phyloP scores from a whole-genome alignment of 2,797 vertebrate species.

The Lacerta viridis region DNA sequence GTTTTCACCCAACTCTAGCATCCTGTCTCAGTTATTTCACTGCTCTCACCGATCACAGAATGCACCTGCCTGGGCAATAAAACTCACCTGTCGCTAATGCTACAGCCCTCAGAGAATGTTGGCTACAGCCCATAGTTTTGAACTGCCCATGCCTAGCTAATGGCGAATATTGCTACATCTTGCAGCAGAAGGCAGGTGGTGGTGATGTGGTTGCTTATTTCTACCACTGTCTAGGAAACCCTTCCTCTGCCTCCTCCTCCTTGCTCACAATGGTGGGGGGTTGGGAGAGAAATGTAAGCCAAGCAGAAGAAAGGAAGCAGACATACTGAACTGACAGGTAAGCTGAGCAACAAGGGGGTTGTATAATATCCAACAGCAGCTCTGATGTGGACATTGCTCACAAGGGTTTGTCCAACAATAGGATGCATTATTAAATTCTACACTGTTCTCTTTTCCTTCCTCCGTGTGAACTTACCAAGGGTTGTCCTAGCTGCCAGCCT shows the following conservation, averaged over 20 bases:
- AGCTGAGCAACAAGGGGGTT: constrained; percentile 17
- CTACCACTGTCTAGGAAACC: neutral
- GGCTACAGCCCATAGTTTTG: too few relatives aligned
- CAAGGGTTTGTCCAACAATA: constrained; percentile 34
- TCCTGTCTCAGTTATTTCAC: too few relatives aligned
- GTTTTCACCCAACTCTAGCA: too few relatives aligned
- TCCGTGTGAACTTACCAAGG: neutral
- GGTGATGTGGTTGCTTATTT: neutral
- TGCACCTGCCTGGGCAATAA: too few relatives aligned
- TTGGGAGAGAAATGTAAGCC: too few relatives aligned
- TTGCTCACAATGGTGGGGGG: neutral
- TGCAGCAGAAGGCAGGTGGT: neutral
- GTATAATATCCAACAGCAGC: constrained; percentile 45
- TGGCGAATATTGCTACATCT: neutral
- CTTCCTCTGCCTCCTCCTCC: neutral
- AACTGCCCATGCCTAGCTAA: too few relatives aligned
- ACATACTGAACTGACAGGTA: constrained; percentile 24
- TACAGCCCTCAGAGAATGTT: too few relatives aligned
- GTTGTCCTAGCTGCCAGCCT: neutral
- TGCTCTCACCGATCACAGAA: too few relatives aligned
- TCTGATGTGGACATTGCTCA: constrained; percentile 1
- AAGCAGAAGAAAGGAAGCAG: neutral
- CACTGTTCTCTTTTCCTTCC: constrained; percentile 19
- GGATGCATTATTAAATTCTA: constrained; percentile 59
- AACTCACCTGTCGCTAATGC: too few relatives aligned